Percentiles rank a stretch among this genome's conserved stretches.
Conservation (phyloP, 2,888 invertebrate species). For the Acronicta aceris region DNA sequence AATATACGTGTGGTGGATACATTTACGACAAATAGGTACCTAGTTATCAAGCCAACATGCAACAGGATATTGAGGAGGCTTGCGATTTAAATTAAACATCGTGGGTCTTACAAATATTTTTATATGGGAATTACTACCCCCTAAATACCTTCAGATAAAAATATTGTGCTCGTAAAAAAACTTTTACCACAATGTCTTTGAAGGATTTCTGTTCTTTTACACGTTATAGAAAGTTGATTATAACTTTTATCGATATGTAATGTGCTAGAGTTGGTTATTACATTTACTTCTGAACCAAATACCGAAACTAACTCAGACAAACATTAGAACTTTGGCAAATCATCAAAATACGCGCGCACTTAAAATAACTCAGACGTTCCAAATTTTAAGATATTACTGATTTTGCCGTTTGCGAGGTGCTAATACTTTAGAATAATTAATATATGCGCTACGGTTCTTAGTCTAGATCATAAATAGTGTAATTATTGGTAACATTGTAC, state of each 20-base stretch:
- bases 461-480: constrained; percentile 54
- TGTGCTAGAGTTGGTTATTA: constrained; percentile 8
- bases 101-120: too few species aligned
- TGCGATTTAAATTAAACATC: not conserved
- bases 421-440: constrained; percentile 27
- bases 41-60: not conserved
- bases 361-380: constrained; percentile 52
- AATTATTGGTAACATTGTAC: constrained; percentile 53
- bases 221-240: too few species aligned
- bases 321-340: constrained; percentile 49
- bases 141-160: too few species aligned
- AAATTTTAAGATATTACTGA: constrained; percentile 37
- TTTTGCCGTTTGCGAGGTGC: constrained; percentile 36
- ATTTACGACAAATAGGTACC: not conserved
- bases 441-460: constrained; percentile 52
- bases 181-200: too few species aligned
- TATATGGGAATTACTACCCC: too few species aligned
- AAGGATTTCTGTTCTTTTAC: too few species aligned
- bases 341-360: constrained; percentile 46
- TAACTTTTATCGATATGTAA: not conserved
- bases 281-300: constrained; percentile 38
- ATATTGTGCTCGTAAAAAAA: too few species aligned
- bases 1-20: constrained; percentile 15
- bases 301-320: constrained; percentile 36
- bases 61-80: constrained; percentile 18